These are phyloP conservation scores for Echinometra lucunter DNA, from an alignment of 53 echinoderm and acorn worm genomes.

Conservation along the genomic window DNA sequence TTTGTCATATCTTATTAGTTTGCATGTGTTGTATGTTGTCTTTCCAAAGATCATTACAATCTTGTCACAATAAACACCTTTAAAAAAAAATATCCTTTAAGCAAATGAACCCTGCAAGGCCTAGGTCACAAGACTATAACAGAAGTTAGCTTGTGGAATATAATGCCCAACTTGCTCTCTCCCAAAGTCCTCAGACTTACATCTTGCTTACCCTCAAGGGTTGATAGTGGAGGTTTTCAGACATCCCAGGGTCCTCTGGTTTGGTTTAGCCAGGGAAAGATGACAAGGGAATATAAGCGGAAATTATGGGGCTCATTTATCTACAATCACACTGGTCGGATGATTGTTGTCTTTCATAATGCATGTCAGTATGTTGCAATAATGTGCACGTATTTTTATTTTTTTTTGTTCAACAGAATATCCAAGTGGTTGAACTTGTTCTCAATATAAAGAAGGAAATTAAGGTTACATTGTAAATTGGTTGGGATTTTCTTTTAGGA, in stretches of 20 bases:
- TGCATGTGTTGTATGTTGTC: too few relatives aligned
- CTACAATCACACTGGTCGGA: conserved; percentile 11
- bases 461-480: too few relatives aligned
- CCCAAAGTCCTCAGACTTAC: neutral
- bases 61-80: neutral
- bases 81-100: neutral
- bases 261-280: neutral
- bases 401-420: neutral
- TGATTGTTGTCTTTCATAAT: neutral
- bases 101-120: neutral
- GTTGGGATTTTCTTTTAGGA: too few relatives aligned
- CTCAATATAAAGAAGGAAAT: too few relatives aligned
- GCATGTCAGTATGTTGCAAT: neutral
- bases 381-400: neutral
- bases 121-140: conserved; percentile 3
- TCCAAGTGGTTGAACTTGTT: too few relatives aligned
- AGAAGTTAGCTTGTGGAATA: conserved; percentile 1
- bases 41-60: neutral
- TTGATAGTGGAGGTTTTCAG: neutral
- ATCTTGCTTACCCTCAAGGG: neutral
- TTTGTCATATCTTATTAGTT: too few relatives aligned
- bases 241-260: conserved; percentile 12
- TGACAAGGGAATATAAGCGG: neutral
- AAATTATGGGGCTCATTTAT: conserved; percentile 3
- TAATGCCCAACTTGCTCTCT: neutral